Evolutionary conservation across 1,140 invertebrate species (phyloP), one percentile per base, ranked within the genome.

Genomic region (Chelonus insularis): DNA sequence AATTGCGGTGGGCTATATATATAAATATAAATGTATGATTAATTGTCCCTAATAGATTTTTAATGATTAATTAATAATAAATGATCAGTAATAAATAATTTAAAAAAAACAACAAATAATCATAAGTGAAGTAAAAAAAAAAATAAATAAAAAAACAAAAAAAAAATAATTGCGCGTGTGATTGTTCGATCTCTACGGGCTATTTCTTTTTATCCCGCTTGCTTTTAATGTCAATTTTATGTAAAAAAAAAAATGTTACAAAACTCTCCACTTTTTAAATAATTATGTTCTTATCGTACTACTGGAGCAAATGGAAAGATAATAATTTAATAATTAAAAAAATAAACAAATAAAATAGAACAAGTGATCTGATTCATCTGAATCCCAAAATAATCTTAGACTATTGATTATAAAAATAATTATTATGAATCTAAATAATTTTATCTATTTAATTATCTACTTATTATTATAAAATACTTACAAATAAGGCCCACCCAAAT

Each of bases 281-380:
- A 51, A 12, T 32, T n/a, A n/a, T n/a, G n/a, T n/a, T n/a, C n/a
- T n/a, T n/a, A n/a, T n/a, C n/a, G n/a, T n/a, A n/a, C n/a, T n/a
- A n/a, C n/a, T n/a, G n/a, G n/a, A n/a, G n/a, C n/a, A n/a, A n/a
- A n/a, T n/a, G n/a, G n/a, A n/a, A n/a, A n/a, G n/a, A n/a, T n/a
- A n/a, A n/a, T n/a, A n/a, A n/a, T n/a, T n/a, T n/a, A n/a, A n/a
- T 23, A 57, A 45, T 43, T 9, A 34, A 14, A 9, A 61, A 29
- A 52, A 52, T 18, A 37, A 20, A 37, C 45, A 56, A 65, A 64
- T 29, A 60, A 43, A 54, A 16, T 61, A 11, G 65, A 12, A 68
- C 16, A 54, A 58, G 37, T 37, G 61, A 63, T 58, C 37, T 63
- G 54, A 63, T 43, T 58, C 16, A 11, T 41, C 32, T 39, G 57